Evolutionary conservation across 2,888 invertebrate genomes (phyloP), one percentile per base, ranked within the genome.

Genomic region (Microctonus brassicae): DNA sequence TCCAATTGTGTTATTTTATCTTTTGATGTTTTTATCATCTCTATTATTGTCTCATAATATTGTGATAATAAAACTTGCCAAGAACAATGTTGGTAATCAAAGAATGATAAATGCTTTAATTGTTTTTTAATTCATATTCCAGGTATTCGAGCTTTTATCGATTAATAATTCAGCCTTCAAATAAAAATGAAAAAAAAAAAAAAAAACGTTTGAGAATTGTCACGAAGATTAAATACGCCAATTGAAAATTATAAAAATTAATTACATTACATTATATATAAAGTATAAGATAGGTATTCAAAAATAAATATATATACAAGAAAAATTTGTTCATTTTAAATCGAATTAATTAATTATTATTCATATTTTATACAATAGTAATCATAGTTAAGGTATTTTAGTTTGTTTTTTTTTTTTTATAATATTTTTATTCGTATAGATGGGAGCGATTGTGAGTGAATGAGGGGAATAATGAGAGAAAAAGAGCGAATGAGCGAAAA

Each of bases 301-400:
- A 4, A 47, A 47, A 47, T 17, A 47, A 47, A 29, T 17, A 52
- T 39, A 42, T 9, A 29, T 13, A 60, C 60, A 60, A 29, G n/a
- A 73, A 61, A 55, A 10, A 65, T 4, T 7, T 47, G 42, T 34
- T 73, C 64, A 55, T 71, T 77, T 81, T 84, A 83, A 86, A 85
- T 86, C 84, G 84, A 86, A 86, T 86, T 85, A 86, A 85, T 86
- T 85, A 85, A 83, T 86, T 86, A 86, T 86, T 86, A 86, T 86
- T 86, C 83, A 84, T 85, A 85, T 84, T 86, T 86, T 86, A 86
- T 86, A 86, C 86, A 86, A 86, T 86, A 86, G 83, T 86, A 83
- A 86, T 86, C 82, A 84, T 86, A 86, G 82, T 86, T 86, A 86
- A 86, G 86, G 82, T 86, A 85, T 85, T 86, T 86, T 86, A 85